Conservation (phyloP, 2,113 vertebrate species). For the Dascyllus trimaculatus region DNA sequence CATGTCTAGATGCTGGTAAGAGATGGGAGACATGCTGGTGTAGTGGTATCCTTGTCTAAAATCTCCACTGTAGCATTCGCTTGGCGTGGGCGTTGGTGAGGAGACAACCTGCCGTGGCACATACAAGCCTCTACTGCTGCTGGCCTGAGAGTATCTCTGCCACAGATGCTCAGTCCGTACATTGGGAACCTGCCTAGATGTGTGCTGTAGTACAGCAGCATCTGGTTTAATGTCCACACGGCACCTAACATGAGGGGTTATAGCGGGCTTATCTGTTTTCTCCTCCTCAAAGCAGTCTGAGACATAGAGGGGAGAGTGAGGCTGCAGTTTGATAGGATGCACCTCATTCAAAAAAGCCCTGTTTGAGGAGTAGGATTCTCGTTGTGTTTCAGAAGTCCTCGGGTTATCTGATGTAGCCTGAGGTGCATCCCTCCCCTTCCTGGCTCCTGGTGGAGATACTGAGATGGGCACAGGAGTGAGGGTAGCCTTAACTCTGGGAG, state of each 20-base stretch:
- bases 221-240: conserved; percentile 96
- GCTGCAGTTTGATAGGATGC: conserved; percentile 96
- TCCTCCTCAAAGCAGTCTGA: conserved; percentile 89
- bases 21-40: conserved; percentile 82
- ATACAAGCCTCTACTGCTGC: conserved; percentile 84
- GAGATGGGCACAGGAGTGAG: conserved; percentile 89
- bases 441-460: conserved; percentile 80
- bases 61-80: conserved; percentile 91
- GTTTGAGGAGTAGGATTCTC: conserved; percentile 83
- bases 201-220: conserved; percentile 89
- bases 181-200: conserved; percentile 79
- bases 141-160: conserved; percentile 83
- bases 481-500: conserved; percentile 87
- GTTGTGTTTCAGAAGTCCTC: conserved; percentile 76
- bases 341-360: conserved; percentile 92
- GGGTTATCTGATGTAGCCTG: conserved; percentile 79
- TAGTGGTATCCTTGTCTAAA: conserved; percentile 85
- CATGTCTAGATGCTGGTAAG: conserved; percentile 82
- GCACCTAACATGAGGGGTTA: conserved; percentile 92
- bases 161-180: conserved; percentile 80
- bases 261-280: conserved; percentile 75
- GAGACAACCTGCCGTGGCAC: conserved; percentile 86
- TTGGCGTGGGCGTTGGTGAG: conserved; percentile 92
- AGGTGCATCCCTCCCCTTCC: conserved; percentile 84
- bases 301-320: conserved; percentile 91